Evolutionary conservation across 2,888 invertebrate genomes (phyloP).

Genomic region (Drosophila merina): DNA sequence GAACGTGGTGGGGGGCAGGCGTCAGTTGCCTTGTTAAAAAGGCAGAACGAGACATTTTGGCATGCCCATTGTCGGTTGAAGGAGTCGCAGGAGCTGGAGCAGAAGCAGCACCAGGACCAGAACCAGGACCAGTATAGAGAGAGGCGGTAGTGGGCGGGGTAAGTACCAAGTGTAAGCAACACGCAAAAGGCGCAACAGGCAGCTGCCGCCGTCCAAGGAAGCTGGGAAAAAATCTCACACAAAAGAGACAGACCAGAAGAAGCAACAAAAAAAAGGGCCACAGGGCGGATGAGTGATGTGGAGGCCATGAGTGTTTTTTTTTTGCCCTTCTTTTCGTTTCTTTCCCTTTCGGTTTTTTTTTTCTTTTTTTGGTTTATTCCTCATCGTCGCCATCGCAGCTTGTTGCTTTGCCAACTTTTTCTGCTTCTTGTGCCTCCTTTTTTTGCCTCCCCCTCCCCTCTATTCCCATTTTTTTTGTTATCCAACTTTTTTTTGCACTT

Average conservation of each 20-base stretch:
- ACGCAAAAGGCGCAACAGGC: constrained; percentile 78
- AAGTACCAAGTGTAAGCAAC: constrained; percentile 62
- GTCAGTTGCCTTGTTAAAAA: constrained; percentile 64
- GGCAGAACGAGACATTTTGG: constrained; percentile 68
- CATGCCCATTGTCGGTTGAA: constrained; percentile 60
- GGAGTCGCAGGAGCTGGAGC: neutral
- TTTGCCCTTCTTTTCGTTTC: neutral
- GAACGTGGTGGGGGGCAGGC: constrained; percentile 10
- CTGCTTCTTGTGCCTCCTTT: constrained; percentile 9
- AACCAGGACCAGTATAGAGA: neutral
- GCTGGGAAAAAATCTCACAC: constrained; percentile 16
- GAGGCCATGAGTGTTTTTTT: constrained; percentile 1
- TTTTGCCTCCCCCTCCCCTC: neutral
- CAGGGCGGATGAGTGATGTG: constrained; percentile 7
- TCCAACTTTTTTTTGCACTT: constrained; percentile 12
- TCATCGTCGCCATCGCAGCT: constrained; percentile 71
- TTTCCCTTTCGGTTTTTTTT: neutral
- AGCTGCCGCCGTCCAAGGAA: constrained; percentile 23
- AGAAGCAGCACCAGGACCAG: neutral
- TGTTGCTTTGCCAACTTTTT: constrained; percentile 76
- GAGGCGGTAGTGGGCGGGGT: neutral
- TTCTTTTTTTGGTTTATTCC: neutral
- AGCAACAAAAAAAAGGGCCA: neutral
- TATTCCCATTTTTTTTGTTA: neutral
- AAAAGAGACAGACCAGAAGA: constrained; percentile 22